Base-by-base conservation (phyloP, 53 echinoderm and acorn worm species). In the Zoroaster sp. region DNA sequence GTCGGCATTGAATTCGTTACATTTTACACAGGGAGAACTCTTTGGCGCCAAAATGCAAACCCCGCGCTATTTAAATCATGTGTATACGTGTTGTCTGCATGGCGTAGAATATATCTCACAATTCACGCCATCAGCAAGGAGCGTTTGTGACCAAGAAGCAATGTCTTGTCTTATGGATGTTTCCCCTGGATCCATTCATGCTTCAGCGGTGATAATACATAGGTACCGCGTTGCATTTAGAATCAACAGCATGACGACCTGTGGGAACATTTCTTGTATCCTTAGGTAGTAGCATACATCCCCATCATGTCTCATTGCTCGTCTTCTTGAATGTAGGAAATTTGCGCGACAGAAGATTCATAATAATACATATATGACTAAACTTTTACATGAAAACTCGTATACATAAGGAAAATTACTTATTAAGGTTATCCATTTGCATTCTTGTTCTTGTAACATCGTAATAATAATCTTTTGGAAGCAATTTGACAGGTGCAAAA, bases 21-120 rank as follows among this genome's bases (percentile, higher is more conserved):
- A 30, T 30, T 44, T 17, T 12, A 31, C 75, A 46, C 7, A 32
- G 15, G 12, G 30, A 32, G 66, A 33, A 66, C 68, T 45, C 41
- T 63, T n/a, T 66, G 68, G 82, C 82, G 82, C 82, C 82, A 82
- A 82, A 44, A 43, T 68, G 45, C 28, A 82, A 80, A 66, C 28
- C 66, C 28, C 82, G 43, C 82, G 74, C 23, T 65, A 8, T 65
- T 68, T 68, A 13, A 79, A 79, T 38, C 63, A n/a, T 1, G 38
- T 18, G 53, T 53, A 44, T 17, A 47, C 76, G 32, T 30, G 45
- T 33, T 3, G 33, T 15, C 76, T 37, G 40, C 63, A 59, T 18
- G 79, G 9, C 31, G 1, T 47, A 7, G 37, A 37, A 38, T 55
- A 54, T 51, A 63, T 34, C 28, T 79, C 39, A 63, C 1, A 38